Evolutionary conservation across 1,140 invertebrate species (phyloP).

Genomic region (Zaprionus gabonicus): DNA sequence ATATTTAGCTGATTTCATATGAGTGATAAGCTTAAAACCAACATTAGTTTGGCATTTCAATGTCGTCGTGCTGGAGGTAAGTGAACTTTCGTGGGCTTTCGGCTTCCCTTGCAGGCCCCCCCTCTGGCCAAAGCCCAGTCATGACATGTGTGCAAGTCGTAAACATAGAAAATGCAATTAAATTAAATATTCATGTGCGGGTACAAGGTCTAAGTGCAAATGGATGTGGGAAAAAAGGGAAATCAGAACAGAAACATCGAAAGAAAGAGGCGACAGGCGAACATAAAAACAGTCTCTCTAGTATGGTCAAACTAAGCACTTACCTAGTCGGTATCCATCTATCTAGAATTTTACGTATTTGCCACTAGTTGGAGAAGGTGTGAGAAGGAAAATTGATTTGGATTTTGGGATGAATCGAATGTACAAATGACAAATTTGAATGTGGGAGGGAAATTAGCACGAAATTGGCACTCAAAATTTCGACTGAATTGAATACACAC

Average conservation of each 20-base stretch:
- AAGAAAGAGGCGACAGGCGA: slow-evolving; percentile 6
- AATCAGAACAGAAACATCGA: slow-evolving; percentile 14
- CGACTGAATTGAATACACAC: slow-evolving; percentile 41
- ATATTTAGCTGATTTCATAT: slow-evolving; percentile 36
- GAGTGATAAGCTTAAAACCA: slow-evolving; percentile 44
- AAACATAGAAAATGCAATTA: slow-evolving; percentile 67
- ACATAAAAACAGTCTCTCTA: slow-evolving; percentile 18
- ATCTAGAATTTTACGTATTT: slow-evolving; percentile 73
- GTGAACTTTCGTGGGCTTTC: slow-evolving; percentile 48
- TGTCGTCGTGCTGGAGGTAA: slow-evolving; percentile 65
- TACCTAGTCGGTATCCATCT: slow-evolving; percentile 77
- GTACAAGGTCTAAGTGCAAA: slow-evolving; percentile 39
- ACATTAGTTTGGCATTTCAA: slow-evolving; percentile 58
- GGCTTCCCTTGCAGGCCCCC: not conserved
- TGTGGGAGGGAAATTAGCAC: not conserved
- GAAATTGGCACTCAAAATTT: slow-evolving; percentile 8
- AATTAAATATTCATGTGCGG: slow-evolving; percentile 63
- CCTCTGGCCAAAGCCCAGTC: not conserved
- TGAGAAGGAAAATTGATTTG: slow-evolving; percentile 19
- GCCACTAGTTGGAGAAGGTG: slow-evolving; percentile 56
- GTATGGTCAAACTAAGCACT: slow-evolving; percentile 48
- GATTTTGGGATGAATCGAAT: slow-evolving; percentile 9
- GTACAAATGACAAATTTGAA: slow-evolving; percentile 6
- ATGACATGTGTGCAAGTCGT: slow-evolving; percentile 58
- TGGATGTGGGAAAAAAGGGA: slow-evolving; percentile 8